Evolutionary conservation across 2,888 invertebrate genomes (phyloP), one percentile per base, ranked within the genome.

Genomic region (Phragmatobia fuliginosa): DNA sequence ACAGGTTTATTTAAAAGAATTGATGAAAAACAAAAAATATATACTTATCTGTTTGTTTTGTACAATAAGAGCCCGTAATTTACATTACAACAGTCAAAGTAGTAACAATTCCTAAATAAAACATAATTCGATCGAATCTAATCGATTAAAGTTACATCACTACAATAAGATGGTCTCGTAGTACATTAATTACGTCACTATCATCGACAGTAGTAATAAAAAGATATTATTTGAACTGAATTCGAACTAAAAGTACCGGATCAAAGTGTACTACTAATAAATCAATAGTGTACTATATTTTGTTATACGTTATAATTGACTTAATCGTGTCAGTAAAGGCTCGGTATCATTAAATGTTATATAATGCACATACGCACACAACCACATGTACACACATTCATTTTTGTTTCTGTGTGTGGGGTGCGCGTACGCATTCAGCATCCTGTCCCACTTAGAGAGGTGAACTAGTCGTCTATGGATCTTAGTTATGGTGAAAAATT

Each of bases 401-500:
- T 32, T 28, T 76, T 72, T 76, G 71, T 75, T 71, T 74, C 76
- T 62, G 64, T 60, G 62, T 62, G 66, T 66, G 38, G n/a, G 60
- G 66, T 81, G 82, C 82, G 80, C 82, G 70, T 75, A 77, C 82
- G 82, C 81, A 78, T 85, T 88, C 88, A 85, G 88, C 89, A 91
- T 93, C 92, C 92, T 93, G 93, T 92, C 92, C 92, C 88, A 92
- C 87, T 87, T 92, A 83, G 77, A 69, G 89, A 93, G 93, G 92
- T 91, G 88, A 92, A 92, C 92, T 88, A 85, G 90, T 91, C 76
- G 79, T 77, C 73, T 83, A 80, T 81, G 79, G 73, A 72, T 75
- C 71, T 72, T 72, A 71, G 71, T 68, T 81, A 76, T 80, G 74
- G 77, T 67, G 70, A 82, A 82, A 82, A 82, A 82, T 77, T 76